Conservation (phyloP, 2,113 vertebrate species). For the Stictonetta naevosa region DNA sequence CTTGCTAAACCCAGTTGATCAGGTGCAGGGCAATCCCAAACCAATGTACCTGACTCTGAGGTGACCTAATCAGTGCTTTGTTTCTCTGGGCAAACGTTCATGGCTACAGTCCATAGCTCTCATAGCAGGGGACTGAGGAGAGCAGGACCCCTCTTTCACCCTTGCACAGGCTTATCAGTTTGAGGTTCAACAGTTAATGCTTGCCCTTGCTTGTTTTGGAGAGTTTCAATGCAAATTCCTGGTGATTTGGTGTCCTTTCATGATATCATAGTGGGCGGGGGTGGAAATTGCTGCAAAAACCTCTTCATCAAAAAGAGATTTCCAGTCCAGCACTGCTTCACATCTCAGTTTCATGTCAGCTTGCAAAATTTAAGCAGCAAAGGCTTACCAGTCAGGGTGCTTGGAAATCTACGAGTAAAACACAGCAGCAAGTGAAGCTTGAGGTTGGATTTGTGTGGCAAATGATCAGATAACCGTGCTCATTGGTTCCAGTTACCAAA, state of each 20-base stretch:
- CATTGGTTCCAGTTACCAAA: not conserved
- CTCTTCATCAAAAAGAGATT: not conserved
- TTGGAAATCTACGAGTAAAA: not conserved
- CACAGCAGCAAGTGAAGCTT: not conserved
- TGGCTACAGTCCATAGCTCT: not conserved
- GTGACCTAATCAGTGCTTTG: not conserved
- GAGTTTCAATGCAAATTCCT: not conserved
- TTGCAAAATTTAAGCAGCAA: not conserved
- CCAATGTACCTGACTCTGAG: not conserved
- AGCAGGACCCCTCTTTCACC: not conserved
- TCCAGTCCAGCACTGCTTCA: not conserved
- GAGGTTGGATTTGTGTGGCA: not conserved
- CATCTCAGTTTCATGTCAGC: not conserved
- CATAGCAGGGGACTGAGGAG: fast-evolving
- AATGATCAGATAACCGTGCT: not conserved
- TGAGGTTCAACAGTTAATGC: not conserved
- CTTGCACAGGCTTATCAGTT: not conserved
- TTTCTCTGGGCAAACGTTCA: fast-evolving
- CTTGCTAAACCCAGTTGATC: not conserved
- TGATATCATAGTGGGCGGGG: not conserved
- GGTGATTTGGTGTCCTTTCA: not conserved
- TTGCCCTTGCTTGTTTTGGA: not conserved
- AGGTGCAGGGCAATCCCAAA: not conserved
- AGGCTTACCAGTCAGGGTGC: not conserved
- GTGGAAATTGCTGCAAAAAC: not conserved